A percentile compares a stretch with the other conserved stretches of the same genome.
Evolutionary conservation across 53 echinoderm and acorn worm genomes (phyloP).

Genomic region (Mesocentrotus franciscanus): DNA sequence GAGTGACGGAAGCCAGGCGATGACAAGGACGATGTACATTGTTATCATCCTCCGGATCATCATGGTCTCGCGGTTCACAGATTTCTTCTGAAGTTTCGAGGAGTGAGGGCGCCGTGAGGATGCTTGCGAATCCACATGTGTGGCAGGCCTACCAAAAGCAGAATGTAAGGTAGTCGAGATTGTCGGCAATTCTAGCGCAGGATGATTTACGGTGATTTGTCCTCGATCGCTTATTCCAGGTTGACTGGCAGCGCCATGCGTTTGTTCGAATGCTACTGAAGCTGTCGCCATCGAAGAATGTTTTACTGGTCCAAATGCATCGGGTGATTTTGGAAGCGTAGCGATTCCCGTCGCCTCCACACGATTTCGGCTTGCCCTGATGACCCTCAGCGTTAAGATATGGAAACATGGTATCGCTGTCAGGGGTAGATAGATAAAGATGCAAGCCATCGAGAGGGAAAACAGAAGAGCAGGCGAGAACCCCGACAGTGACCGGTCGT

Average conservation of each 20-base stretch:
- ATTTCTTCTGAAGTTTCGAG: not conserved
- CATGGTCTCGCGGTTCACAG: not conserved
- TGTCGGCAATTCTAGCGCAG: not conserved
- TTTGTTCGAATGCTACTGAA: not conserved
- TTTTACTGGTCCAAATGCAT: not conserved
- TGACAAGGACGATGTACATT: constrained; percentile 1
- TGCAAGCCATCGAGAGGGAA: not conserved
- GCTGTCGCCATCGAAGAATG: not conserved
- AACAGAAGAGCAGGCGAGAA: not conserved
- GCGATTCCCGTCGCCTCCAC: not conserved
- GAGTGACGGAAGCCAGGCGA: constrained; percentile 21
- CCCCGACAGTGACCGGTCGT: too few species aligned
- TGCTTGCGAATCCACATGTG: not conserved
- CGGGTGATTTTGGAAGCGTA: not conserved
- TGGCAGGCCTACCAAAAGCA: not conserved
- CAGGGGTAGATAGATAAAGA: constrained; percentile 7
- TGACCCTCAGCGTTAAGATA: not conserved
- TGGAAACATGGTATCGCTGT: constrained; percentile 28
- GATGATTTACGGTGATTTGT: not conserved
- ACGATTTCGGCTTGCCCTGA: constrained; percentile 18
- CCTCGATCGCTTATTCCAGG: not conserved
- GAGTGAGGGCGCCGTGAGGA: not conserved
- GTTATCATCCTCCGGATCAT: constrained; percentile 43
- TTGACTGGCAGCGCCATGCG: not conserved
- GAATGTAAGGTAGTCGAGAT: not conserved